Evolutionary conservation across 2,113 vertebrate species (phyloP).

Genomic region (Excalfactoria chinensis): DNA sequence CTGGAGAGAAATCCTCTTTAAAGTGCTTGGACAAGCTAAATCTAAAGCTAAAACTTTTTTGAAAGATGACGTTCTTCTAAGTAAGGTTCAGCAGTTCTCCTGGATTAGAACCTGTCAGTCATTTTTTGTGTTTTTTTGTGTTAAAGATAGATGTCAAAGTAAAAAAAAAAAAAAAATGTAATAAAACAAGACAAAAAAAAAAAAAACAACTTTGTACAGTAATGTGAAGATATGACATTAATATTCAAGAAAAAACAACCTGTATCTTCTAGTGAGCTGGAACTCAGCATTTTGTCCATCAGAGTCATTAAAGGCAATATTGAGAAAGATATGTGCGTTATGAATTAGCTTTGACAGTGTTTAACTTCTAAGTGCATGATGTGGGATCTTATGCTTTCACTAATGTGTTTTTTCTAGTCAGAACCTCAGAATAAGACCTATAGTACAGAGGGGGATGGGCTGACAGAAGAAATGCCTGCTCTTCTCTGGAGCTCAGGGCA

Average conservation of each 20-base stretch:
- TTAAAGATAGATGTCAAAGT: constrained; percentile 44
- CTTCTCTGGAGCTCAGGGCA: neutral
- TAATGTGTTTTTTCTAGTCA: neutral
- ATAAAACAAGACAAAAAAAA: neutral
- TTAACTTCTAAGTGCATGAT: neutral
- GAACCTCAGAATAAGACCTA: neutral
- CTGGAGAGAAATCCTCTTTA: constrained; percentile 57
- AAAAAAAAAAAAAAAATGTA: no score
- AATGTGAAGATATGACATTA: neutral
- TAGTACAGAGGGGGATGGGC: neutral
- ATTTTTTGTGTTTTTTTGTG: constrained; percentile 21
- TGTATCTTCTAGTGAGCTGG: neutral
- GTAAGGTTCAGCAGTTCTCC: constrained; percentile 44
- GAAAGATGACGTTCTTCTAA: constrained; percentile 50
- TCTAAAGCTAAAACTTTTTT: constrained; percentile 68
- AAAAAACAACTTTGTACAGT: neutral
- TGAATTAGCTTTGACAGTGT: neutral
- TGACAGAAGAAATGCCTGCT: neutral
- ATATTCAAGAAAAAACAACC: neutral
- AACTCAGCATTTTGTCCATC: neutral
- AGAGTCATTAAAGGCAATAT: neutral
- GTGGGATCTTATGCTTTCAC: neutral
- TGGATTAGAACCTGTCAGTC: constrained; percentile 36
- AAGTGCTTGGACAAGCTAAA: constrained; percentile 67
- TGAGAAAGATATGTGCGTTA: neutral